Conservation (phyloP, 1,140 invertebrate species). For the Asobara japonica region DNA sequence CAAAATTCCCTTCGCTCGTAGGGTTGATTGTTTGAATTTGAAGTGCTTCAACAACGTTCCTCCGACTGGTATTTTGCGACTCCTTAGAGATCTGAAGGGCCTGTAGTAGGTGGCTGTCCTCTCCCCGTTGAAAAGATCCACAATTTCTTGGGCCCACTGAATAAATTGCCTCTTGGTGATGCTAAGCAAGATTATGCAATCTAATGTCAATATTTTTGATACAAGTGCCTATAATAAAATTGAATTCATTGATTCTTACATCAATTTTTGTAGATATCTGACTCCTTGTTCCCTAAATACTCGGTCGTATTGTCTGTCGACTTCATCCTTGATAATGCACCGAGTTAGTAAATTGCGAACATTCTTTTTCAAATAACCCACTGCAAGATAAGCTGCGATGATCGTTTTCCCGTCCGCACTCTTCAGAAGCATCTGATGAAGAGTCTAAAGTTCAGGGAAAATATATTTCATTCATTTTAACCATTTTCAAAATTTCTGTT, state of each 20-base stretch:
- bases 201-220: not conserved
- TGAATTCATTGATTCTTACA: not conserved
- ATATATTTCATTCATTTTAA: too few species aligned
- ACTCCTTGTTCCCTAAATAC: not conserved
- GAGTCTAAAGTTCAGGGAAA: too few species aligned
- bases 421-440: too few species aligned
- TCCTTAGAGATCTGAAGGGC: not conserved
- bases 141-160: not conserved
- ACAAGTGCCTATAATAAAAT: not conserved
- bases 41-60: not conserved
- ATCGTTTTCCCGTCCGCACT: not conserved
- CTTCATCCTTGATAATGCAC: not conserved
- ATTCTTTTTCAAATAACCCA: not conserved
- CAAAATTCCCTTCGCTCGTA: not conserved
- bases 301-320: not conserved
- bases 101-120: not conserved
- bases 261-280: not conserved
- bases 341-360: not conserved
- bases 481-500: too few species aligned
- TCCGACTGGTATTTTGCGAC: not conserved
- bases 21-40: not conserved
- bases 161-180: not conserved
- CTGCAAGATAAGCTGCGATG: not conserved
- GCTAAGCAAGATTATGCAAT: not conserved
- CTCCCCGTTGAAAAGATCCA: not conserved